These are phyloP conservation scores for Rostratula benghalensis DNA, from an alignment of 2,113 vertebrate genomes.

Conservation along the genomic window DNA sequence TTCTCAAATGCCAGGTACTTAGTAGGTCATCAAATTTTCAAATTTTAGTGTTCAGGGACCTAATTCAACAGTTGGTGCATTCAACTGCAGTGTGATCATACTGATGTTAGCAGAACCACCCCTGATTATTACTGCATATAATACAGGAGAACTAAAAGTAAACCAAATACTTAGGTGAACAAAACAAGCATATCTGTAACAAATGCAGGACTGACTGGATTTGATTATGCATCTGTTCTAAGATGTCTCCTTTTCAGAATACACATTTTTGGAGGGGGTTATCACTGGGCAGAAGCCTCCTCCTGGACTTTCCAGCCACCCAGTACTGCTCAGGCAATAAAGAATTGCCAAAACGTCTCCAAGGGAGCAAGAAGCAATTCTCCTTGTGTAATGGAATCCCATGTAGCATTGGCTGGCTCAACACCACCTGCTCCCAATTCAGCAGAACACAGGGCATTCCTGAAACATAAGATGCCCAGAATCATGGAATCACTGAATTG, in stretches of 20 bases:
- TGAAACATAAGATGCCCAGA: not conserved
- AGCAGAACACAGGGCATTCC: not conserved
- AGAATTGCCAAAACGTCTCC: not conserved
- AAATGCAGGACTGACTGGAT: not conserved
- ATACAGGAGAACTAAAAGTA: not conserved
- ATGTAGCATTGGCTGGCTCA: not conserved
- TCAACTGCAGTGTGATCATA: not conserved
- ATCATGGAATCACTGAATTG: too few species aligned
- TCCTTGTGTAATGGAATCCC: not conserved
- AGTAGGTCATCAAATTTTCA: not conserved
- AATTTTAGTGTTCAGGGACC: not conserved
- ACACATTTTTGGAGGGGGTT: not conserved
- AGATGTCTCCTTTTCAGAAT: not conserved
- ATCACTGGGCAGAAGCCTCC: not conserved
- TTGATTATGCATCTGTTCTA: not conserved
- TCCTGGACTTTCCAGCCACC: not conserved
- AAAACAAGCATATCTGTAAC: not conserved
- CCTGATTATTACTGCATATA: not conserved
- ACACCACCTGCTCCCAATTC: not conserved
- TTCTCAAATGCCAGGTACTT: not conserved
- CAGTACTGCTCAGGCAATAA: not conserved
- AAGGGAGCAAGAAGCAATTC: not conserved
- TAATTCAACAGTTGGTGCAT: not conserved
- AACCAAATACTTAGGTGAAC: not conserved
- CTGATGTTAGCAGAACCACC: not conserved